Evolutionary conservation across 2,797 vertebrate species (phyloP).

Genomic region (Mormyrus proboscirostris): DNA sequence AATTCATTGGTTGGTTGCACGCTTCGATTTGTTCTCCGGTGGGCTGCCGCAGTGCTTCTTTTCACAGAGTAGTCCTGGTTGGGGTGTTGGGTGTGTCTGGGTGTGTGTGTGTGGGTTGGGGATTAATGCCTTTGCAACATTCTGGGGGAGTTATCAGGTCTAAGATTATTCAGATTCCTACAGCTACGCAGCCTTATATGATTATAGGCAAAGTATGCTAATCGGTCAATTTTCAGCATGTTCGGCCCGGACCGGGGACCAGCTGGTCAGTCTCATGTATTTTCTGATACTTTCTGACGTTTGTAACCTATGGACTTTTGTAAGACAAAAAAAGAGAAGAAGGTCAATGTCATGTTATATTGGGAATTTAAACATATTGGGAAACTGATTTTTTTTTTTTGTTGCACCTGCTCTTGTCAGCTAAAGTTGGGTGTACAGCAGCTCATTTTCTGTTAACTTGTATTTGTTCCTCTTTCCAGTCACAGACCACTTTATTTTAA

Average conservation of each 20-base stretch:
- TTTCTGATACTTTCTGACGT: background rate
- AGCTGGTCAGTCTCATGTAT: background rate
- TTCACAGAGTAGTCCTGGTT: background rate
- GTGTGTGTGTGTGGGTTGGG: background rate
- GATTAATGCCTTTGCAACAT: background rate
- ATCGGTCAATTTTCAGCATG: background rate
- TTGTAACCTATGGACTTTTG: no score
- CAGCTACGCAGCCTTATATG: background rate
- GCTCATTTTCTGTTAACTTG: background rate
- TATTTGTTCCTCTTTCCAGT: background rate
- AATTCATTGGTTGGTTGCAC: conserved; percentile 35
- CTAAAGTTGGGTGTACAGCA: background rate
- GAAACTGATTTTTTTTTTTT: background rate
- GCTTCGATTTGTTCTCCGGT: conserved; percentile 34
- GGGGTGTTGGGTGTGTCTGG: background rate
- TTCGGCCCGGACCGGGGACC: no score
- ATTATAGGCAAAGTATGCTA: background rate
- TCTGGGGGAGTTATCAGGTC: background rate
- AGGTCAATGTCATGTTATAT: no score
- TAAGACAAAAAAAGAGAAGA: no score
- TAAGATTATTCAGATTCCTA: background rate
- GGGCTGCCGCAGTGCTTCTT: background rate
- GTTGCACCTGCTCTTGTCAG: background rate
- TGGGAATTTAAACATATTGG: no score
- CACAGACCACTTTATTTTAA: background rate